A percentile compares a stretch with the other conserved stretches of the same genome.
Evolutionary conservation across 2,888 invertebrate genomes (phyloP).

Genomic region (Bimastos eiseni): DNA sequence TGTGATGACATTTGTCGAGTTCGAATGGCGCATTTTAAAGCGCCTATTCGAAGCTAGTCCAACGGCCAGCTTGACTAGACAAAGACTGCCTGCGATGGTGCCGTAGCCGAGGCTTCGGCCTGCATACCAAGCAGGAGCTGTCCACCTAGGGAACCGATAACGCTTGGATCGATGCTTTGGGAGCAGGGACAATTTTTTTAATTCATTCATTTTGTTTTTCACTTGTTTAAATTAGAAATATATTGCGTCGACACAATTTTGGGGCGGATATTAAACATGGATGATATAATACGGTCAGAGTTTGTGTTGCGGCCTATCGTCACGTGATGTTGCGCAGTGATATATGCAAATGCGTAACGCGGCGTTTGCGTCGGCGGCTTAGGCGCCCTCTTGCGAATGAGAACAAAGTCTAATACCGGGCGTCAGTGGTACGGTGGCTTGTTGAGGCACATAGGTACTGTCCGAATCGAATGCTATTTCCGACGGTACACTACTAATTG

Average conservation of each 20-base stretch:
- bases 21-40: slow-evolving; percentile 5
- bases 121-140: slow-evolving; percentile 1
- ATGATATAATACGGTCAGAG: slow-evolving; percentile 7
- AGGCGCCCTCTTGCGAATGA: neutral
- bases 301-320: neutral
- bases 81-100: neutral
- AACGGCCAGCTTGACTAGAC: slow-evolving; percentile 13
- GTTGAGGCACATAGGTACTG: neutral
- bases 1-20: neutral
- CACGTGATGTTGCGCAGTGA: slow-evolving; percentile 13
- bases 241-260: slow-evolving; percentile 13
- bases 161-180: neutral
- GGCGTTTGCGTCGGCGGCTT: neutral
- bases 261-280: slow-evolving; percentile 13
- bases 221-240: slow-evolving; percentile 5
- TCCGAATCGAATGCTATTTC: neutral
- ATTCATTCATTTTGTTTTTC: neutral
- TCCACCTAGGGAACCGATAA: neutral
- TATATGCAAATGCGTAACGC: neutral
- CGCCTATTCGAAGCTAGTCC: slow-evolving; percentile 13
- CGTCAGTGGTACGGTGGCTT: neutral
- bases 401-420: neutral
- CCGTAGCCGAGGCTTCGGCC: neutral
- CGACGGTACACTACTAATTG: neutral
- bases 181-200: neutral